phyloP scores from a whole-genome alignment of 2,888 invertebrate genomes.

The Argyra leucocephala region DNA sequence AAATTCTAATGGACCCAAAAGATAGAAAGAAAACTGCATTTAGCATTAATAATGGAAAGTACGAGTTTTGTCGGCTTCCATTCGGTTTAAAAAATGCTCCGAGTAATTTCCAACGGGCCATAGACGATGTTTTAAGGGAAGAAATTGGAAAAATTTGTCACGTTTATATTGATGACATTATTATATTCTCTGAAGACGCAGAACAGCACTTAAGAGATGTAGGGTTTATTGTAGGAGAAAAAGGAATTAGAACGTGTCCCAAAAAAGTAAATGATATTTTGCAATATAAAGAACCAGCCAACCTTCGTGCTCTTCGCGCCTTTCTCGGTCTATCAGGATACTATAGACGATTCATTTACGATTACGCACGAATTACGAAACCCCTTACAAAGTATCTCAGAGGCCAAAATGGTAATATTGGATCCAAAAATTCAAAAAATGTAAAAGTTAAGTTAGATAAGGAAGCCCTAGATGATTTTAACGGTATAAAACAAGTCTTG shows the following conservation, averaged over 20 bases:
- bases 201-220: background rate
- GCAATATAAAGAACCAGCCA: no score
- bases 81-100: background rate
- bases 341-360: no score
- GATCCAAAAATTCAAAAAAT: no score
- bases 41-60: background rate
- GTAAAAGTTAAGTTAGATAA: no score
- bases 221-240: background rate
- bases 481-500: no score
- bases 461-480: no score
- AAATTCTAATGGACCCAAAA: background rate
- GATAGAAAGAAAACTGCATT: background rate
- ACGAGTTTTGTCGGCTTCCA: background rate
- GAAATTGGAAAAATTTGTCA: background rate
- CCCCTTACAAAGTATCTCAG: no score
- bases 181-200: background rate
- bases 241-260: no score
- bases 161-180: background rate
- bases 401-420: no score
- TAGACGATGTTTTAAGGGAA: background rate
- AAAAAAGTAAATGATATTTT: no score
- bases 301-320: background rate
- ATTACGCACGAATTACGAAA: no score
- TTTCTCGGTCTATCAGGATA: background rate
- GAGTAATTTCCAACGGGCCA: slow-evolving; percentile 11